Conservation (phyloP, 2,113 vertebrate species). For the Cyphomyrus plagiostoma region DNA sequence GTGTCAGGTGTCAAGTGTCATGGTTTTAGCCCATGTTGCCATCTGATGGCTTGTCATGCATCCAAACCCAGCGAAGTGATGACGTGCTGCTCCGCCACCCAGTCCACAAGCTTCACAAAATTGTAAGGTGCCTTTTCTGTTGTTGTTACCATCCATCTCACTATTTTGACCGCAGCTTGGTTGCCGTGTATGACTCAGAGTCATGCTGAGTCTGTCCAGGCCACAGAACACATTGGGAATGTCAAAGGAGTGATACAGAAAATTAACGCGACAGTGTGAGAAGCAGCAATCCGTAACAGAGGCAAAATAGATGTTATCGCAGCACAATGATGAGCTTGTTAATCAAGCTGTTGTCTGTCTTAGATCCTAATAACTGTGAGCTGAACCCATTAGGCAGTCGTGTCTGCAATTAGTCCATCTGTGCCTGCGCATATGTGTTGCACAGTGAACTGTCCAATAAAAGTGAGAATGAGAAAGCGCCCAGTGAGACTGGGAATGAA, state of each 20-base stretch:
- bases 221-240: not conserved
- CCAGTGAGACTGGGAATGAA: not conserved
- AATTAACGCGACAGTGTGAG: not conserved
- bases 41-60: not conserved
- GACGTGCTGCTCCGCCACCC: too few relatives aligned
- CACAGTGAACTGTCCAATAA: not conserved
- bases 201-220: not conserved
- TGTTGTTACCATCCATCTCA: not conserved
- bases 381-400: not conserved
- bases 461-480: not conserved
- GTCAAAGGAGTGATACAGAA: not conserved
- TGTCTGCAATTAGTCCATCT: not conserved
- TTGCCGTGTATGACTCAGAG: not conserved
- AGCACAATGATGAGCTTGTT: not conserved
- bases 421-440: not conserved
- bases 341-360: not conserved
- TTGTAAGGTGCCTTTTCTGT: not conserved
- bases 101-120: not conserved
- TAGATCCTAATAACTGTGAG: not conserved
- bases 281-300: not conserved
- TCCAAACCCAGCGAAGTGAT: not conserved
- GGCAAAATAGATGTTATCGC: not conserved
- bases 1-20: not conserved
- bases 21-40: not conserved
- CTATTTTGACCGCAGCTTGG: not conserved